Percentiles rank a stretch among this genome's conserved stretches.
phyloP scores from a whole-genome alignment of 2,888 invertebrate species.

The Drosophila pegasa region DNA sequence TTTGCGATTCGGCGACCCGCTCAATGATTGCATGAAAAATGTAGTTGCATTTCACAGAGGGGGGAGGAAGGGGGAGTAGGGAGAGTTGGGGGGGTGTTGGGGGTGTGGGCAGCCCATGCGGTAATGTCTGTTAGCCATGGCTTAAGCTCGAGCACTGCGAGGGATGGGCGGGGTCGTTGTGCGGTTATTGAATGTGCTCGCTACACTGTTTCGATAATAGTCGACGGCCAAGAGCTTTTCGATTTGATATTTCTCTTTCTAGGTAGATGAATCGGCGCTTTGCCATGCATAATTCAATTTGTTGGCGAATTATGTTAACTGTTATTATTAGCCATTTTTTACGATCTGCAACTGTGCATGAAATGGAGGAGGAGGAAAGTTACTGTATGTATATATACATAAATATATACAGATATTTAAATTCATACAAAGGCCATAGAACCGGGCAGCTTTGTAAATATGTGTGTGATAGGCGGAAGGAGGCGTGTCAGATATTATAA shows the following conservation, averaged over 20 bases:
- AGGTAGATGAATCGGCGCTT: background rate
- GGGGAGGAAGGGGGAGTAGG: background rate
- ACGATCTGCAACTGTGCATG: background rate
- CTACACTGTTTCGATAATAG: constrained; percentile 4
- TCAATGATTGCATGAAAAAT: constrained; percentile 60
- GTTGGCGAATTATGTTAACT: background rate
- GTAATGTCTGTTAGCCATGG: constrained; percentile 27
- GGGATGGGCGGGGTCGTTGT: background rate
- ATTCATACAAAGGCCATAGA: no score
- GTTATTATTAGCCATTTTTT: background rate
- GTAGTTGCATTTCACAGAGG: constrained; percentile 45
- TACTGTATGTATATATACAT: no score
- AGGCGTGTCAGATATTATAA: no score
- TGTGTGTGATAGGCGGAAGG: no score
- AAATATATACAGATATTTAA: no score
- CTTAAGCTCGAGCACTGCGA: background rate
- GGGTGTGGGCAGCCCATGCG: no score
- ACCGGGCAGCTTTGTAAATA: no score
- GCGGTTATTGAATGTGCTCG: constrained; percentile 3
- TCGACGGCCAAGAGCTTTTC: constrained; percentile 2
- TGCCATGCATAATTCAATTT: constrained; percentile 4
- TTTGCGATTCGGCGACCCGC: constrained; percentile 6
- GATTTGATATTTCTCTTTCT: background rate
- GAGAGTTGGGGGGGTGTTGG: no score
- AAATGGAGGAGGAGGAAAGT: no score